Evolutionary conservation across 1,140 invertebrate species (phyloP), one percentile per base, ranked within the genome.

Genomic region (Chionoecetes opilio): DNA sequence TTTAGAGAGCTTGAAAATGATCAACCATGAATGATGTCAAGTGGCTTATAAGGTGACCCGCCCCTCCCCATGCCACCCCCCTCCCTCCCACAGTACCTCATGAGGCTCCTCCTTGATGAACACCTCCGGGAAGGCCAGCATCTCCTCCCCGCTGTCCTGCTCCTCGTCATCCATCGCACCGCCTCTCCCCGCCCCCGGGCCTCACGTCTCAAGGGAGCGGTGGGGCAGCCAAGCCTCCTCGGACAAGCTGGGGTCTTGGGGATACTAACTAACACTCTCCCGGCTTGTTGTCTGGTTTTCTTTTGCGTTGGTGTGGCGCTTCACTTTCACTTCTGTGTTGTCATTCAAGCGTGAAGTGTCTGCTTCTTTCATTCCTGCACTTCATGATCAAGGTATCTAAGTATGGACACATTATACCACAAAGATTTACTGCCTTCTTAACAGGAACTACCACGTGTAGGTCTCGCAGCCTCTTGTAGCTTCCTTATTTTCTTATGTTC

Each of bases 41-140:
- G n/a, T 84, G n/a, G n/a, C 82, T 26, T 34, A 87, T 34, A 26
- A 6, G 11, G 8, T 87, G 9, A 9, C 3, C n/a, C n/a, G 21
- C 29, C 17, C 32, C 85, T 17, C 85, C 8, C 26, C 38, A 29
- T 38, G 35, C 9, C 26, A 53, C 88, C 41, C 11, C 53, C 88
- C 88, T 90, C 9, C 41, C 53, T 6, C n/a, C 38, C 86, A n/a
- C n/a, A n/a, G n/a, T 14, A 46, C 41, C 35, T 88, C 86, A 9
- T 38, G 34, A 21, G 86, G 86, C 32, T 90, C 88, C 32, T 53
- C 88, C 32, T 90, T 90, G 88, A 90, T 90, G 41, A 53, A 90
- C 29, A 90, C 53, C 37, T 90, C 88, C 32, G 41, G 88, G 34
- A 53, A 29, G 9, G 88, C 38, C 26, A 53, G 88, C 21, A 53